Evolutionary conservation across 2,888 invertebrate genomes (phyloP), one percentile per base, ranked within the genome.

Genomic region (Sclerodermus sp.): DNA sequence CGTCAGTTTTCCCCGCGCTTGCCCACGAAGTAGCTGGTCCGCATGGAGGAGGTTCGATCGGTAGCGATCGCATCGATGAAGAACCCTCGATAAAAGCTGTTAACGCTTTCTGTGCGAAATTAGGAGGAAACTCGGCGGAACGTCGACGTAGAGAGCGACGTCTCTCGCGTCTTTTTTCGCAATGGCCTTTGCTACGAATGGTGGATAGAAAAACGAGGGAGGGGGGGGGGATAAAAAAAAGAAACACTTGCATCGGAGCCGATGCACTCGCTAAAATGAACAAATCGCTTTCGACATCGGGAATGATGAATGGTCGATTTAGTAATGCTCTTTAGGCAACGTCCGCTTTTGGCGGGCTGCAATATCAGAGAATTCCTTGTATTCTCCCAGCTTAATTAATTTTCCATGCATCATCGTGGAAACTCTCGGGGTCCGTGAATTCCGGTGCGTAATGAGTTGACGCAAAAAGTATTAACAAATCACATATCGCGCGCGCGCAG

Each of bases 281-380:
- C 47, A 14, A 34, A 17, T 38, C 36, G 31, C 3, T 60, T 60
- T 53, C 60, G 40, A 54, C 58, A 60, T 47, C 50, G 36, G 31
- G 41, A 45, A 54, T 44, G 53, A 56, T 42, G 56, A 58, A 53
- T 55, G 51, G 50, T 43, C 52, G 51, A 62, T 62, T 62, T 58
- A 52, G 53, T 42, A 63, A 63, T 45, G 50, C 13, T 17, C 53
- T 60, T 63, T 63, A 17, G 51, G 62, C 58, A 63, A 63, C 52
- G 53, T 62, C 62, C 62, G 62, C 42, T 41, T 8, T 36, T 47
- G 10, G 39, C 30, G 34, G 43, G 34, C 47, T 14, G 34, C 10
- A 34, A 34, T 12, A 14, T 34, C 34, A 12, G 14, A 18, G 34
- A 38, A 45, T 32, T 42, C 31, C 42, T 47, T 49, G 39, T 43